These are phyloP conservation scores for Nycticryphes semicollaris DNA, from an alignment of 2,113 vertebrate species.

Conservation along the genomic window DNA sequence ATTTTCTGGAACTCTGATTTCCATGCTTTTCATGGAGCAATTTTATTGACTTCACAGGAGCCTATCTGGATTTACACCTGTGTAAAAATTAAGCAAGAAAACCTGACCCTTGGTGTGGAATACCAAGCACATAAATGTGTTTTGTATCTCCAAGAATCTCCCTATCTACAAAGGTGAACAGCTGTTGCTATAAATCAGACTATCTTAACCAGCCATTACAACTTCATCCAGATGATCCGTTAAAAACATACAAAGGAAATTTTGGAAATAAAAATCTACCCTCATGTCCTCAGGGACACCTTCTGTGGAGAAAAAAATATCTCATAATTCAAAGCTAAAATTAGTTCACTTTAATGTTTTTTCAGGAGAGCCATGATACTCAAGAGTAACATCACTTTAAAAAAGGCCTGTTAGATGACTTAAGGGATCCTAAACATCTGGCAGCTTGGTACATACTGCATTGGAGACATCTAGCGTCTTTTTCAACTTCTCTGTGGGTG, in stretches of 20 bases:
- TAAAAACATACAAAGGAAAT: slow-evolving; percentile 59
- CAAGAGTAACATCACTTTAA: background rate
- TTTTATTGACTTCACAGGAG: slow-evolving; percentile 39
- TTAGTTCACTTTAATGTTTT: slow-evolving; percentile 53
- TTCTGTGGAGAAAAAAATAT: slow-evolving; percentile 23
- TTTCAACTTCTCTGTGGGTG: slow-evolving; percentile 1
- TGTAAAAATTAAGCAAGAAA: background rate
- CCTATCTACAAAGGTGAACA: slow-evolving; percentile 45
- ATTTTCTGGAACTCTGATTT: slow-evolving; percentile 30
- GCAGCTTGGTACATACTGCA: slow-evolving; percentile 15
- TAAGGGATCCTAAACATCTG: slow-evolving; percentile 44
- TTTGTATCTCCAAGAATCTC: slow-evolving; percentile 7
- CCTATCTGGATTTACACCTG: slow-evolving; percentile 58
- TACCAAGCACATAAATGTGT: background rate
- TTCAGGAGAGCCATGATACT: slow-evolving; percentile 35
- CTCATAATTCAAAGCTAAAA: slow-evolving; percentile 54
- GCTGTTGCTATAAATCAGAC: slow-evolving; percentile 53
- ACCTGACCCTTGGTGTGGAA: background rate
- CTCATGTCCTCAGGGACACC: slow-evolving; percentile 5
- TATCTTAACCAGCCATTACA: slow-evolving; percentile 18
- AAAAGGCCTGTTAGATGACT: slow-evolving; percentile 44
- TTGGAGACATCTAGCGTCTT: slow-evolving; percentile 36
- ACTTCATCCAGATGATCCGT: slow-evolving; percentile 27
- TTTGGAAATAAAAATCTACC: slow-evolving; percentile 56
- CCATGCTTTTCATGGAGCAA: background rate